Conservation (phyloP, 2,888 invertebrate species). For the Apocheima hispidaria region DNA sequence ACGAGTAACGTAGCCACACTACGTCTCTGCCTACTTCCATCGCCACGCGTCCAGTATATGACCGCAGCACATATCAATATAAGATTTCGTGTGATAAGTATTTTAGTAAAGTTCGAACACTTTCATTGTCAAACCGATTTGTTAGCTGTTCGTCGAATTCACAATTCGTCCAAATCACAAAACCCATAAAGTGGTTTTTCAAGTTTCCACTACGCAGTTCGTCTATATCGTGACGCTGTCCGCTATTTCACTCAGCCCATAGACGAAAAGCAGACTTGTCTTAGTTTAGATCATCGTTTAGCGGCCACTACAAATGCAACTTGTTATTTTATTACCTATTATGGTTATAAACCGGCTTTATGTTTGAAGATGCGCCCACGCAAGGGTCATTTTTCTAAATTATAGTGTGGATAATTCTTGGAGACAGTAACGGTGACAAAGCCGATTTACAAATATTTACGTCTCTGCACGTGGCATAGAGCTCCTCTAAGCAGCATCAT, state of each 20-base stretch:
- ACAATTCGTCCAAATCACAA: too few species aligned
- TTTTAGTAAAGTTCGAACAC: too few species aligned
- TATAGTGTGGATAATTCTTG: constrained; percentile 47
- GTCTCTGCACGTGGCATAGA: constrained; percentile 31
- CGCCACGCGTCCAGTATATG: too few species aligned
- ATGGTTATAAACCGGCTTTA: constrained; percentile 64
- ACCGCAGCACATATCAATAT: too few species aligned
- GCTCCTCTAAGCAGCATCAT: constrained; percentile 22
- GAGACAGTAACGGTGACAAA: constrained; percentile 38
- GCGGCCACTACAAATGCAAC: constrained; percentile 54
- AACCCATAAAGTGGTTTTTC: too few species aligned
- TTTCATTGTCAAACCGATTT: too few species aligned
- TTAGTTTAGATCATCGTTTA: constrained; percentile 43
- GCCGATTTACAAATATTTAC: constrained; percentile 39
- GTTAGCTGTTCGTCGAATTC: too few species aligned
- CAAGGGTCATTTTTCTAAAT: constrained; percentile 59
- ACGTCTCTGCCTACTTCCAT: too few species aligned
- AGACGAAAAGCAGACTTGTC: constrained; percentile 5
- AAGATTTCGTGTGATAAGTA: too few species aligned
- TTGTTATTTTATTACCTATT: constrained; percentile 67
- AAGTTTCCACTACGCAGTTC: too few species aligned
- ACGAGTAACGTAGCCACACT: too few species aligned
- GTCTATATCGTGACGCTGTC: background rate
- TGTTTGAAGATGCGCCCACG: constrained; percentile 68
- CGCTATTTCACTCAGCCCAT: background rate